Evolutionary conservation across 1,140 invertebrate genomes (phyloP).

Genomic region (Drosophila pseudoananassae): DNA sequence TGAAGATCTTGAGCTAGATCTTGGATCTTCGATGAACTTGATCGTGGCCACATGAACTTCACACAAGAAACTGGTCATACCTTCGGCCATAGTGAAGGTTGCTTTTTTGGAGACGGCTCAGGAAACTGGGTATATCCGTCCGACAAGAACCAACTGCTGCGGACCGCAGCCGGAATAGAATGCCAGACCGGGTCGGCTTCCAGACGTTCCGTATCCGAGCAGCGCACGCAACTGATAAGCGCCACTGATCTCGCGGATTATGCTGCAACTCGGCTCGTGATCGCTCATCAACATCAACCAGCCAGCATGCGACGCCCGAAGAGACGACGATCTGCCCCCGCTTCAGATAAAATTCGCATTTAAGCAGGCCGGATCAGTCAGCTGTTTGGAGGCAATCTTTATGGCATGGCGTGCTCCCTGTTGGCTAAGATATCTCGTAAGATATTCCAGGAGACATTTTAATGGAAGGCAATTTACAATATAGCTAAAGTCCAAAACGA

Average conservation of each 20-base stretch:
- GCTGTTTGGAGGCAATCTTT: slow-evolving; percentile 43
- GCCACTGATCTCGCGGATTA: slow-evolving; percentile 37
- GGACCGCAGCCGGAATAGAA: slow-evolving; percentile 54
- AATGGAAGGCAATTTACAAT: slow-evolving; percentile 30
- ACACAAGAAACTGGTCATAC: slow-evolving; percentile 31
- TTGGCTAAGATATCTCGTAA: slow-evolving; percentile 4
- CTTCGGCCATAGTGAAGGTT: slow-evolving; percentile 51
- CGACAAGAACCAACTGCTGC: slow-evolving; percentile 26
- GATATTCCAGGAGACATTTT: slow-evolving; percentile 34
- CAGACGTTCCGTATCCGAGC: slow-evolving; percentile 34
- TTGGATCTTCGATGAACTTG: slow-evolving; percentile 40
- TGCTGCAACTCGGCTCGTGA: slow-evolving; percentile 56
- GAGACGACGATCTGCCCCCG: not conserved
- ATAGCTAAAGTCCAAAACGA: slow-evolving; percentile 10
- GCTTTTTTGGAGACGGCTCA: not conserved
- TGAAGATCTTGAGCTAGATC: slow-evolving; percentile 65
- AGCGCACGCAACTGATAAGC: slow-evolving; percentile 65
- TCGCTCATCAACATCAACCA: slow-evolving; percentile 25
- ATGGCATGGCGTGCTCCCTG: slow-evolving; percentile 36
- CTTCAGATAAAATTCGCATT: slow-evolving; percentile 27
- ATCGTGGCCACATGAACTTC: slow-evolving; percentile 8
- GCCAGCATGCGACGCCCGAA: slow-evolving; percentile 30
- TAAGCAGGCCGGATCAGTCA: slow-evolving; percentile 32
- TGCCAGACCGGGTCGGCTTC: slow-evolving; percentile 41
- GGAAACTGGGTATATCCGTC: slow-evolving; percentile 2